Evolutionary conservation across 2,797 vertebrate genomes (phyloP).

Genomic region (Melanotaenia pygmaea): DNA sequence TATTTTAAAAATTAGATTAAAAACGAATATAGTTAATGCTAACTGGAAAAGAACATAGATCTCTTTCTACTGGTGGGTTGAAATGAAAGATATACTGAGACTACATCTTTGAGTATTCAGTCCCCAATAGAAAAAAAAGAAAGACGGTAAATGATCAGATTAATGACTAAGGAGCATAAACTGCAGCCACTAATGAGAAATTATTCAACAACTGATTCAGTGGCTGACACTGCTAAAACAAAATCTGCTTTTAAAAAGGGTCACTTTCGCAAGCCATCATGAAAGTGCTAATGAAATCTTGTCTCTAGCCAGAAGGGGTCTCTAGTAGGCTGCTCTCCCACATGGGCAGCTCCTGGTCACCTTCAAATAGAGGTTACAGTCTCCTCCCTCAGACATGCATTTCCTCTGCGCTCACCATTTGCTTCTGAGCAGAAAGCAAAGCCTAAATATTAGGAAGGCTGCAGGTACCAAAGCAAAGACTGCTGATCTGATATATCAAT

Average conservation of each 20-base stretch:
- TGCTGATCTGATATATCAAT: slow-evolving; percentile 18
- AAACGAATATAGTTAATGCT: background rate
- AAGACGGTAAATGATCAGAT: background rate
- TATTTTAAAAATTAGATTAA: background rate
- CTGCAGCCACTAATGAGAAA: background rate
- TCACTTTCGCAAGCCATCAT: slow-evolving; percentile 15
- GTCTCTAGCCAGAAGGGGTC: slow-evolving; percentile 73
- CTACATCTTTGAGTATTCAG: too few relatives aligned
- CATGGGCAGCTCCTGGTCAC: slow-evolving; percentile 68
- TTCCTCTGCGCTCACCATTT: slow-evolving; percentile 58
- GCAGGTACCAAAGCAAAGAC: slow-evolving; percentile 28
- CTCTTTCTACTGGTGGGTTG: background rate
- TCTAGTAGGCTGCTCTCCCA: slow-evolving; percentile 53
- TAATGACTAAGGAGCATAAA: background rate
- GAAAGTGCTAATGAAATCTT: slow-evolving; percentile 41
- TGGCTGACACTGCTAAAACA: slow-evolving; percentile 17
- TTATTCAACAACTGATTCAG: background rate
- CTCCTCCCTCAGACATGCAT: slow-evolving; percentile 62
- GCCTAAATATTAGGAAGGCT: slow-evolving; percentile 26
- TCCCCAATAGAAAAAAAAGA: too few relatives aligned
- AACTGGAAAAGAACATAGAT: background rate
- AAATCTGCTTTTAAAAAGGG: slow-evolving; percentile 9
- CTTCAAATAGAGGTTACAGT: slow-evolving; percentile 79
- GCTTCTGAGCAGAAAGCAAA: slow-evolving; percentile 27
- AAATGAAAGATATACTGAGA: background rate